These are phyloP conservation scores for Cryptotermes secundus DNA, from an alignment of 1,140 invertebrate genomes.

Conservation along the genomic window DNA sequence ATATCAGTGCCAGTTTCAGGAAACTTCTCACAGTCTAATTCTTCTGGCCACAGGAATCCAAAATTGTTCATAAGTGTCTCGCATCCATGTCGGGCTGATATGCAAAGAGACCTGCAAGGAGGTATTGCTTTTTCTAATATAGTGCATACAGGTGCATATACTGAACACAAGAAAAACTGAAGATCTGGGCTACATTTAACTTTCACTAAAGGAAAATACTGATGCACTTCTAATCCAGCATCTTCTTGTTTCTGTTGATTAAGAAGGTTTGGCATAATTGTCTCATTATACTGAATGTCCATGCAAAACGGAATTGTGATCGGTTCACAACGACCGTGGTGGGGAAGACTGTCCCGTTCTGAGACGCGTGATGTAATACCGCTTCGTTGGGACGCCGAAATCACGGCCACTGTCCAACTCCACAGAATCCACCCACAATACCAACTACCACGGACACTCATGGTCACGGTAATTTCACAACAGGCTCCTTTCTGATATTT, in stretches of 20 bases:
- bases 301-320: slow-evolving; percentile 91
- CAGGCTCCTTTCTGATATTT: background rate
- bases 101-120: slow-evolving; percentile 88
- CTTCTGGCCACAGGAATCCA: slow-evolving; percentile 92
- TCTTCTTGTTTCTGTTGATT: slow-evolving; percentile 94
- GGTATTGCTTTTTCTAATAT: slow-evolving; percentile 87
- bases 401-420: background rate
- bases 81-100: slow-evolving; percentile 84
- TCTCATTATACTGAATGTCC: slow-evolving; percentile 91
- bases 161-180: slow-evolving; percentile 93
- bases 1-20: slow-evolving; percentile 70
- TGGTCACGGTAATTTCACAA: background rate
- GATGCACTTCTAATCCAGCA: slow-evolving; percentile 89
- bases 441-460: slow-evolving; percentile 2
- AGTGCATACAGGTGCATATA: slow-evolving; percentile 95
- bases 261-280: slow-evolving; percentile 93
- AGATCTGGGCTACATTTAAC: slow-evolving; percentile 92
- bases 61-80: slow-evolving; percentile 90
- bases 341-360: slow-evolving; percentile 57
- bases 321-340: slow-evolving; percentile 85
- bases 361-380: slow-evolving; percentile 35
- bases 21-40: slow-evolving; percentile 87
- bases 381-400: background rate
- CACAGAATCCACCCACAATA: background rate
- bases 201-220: slow-evolving; percentile 94